Evolutionary conservation across 2,113 vertebrate species (phyloP).

Genomic region (Gavialis gangeticus): DNA sequence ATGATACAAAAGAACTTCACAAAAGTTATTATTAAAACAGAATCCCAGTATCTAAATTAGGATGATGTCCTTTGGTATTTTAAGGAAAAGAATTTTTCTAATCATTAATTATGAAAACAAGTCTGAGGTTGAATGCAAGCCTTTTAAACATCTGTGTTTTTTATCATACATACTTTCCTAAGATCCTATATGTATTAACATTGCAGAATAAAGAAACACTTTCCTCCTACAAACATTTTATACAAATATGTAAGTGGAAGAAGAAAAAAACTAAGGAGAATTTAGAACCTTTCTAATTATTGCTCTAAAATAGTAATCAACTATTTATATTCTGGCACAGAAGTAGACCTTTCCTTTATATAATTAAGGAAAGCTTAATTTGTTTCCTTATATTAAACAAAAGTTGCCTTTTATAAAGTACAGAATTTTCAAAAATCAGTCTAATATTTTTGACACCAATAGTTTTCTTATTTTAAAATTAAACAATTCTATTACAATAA

Average conservation of each 20-base stretch:
- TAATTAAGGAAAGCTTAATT: too few species aligned
- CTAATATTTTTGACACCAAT: too few species aligned
- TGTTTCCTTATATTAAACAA: too few species aligned
- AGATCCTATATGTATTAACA: background rate
- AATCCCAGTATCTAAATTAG: background rate
- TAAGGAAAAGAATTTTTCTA: background rate
- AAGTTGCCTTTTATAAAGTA: too few species aligned
- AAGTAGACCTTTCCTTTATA: too few species aligned
- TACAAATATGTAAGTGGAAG: background rate
- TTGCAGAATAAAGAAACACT: background rate
- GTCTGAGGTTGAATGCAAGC: background rate
- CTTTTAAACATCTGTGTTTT: background rate
- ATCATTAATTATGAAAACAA: background rate
- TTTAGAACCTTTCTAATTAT: too few species aligned
- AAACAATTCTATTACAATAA: background rate
- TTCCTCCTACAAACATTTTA: background rate
- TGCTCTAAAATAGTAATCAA: too few species aligned
- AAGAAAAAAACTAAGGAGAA: background rate
- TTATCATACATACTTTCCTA: background rate
- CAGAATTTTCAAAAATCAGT: too few species aligned
- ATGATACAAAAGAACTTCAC: background rate
- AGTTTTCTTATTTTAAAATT: too few species aligned
- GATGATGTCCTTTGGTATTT: background rate
- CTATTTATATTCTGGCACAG: too few species aligned
- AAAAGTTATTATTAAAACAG: background rate